These are phyloP conservation scores for Poecilobothrus nobilitatus DNA, from an alignment of 2,888 invertebrate species.

Conservation along the genomic window DNA sequence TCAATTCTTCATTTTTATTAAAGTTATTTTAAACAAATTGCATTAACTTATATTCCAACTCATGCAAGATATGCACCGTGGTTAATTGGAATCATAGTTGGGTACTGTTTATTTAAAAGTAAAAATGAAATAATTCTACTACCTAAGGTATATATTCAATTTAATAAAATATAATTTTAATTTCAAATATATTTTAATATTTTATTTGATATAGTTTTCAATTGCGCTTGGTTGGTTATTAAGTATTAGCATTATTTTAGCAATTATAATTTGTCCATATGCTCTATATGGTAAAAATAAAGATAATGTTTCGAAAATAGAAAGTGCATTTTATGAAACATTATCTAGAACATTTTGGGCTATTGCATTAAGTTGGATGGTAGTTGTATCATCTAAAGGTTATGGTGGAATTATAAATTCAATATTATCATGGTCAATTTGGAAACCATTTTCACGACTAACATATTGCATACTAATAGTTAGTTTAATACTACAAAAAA, in stretches of 20 bases:
- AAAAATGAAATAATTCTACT: conserved; percentile 7
- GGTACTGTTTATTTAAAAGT: conserved; percentile 36
- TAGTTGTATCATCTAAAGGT: conserved; percentile 41
- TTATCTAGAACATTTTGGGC: conserved; percentile 38
- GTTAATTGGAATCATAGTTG: conserved; percentile 41
- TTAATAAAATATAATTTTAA: no score
- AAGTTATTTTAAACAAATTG: conserved; percentile 35
- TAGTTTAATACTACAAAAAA: conserved; percentile 37
- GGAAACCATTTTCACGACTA: conserved; percentile 38
- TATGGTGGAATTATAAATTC: conserved; percentile 40
- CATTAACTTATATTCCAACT: conserved; percentile 40
- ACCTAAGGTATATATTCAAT: conserved; percentile 24
- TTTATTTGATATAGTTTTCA: neutral
- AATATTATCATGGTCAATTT: conserved; percentile 39
- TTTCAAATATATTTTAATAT: neutral
- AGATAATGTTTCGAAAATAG: conserved; percentile 28
- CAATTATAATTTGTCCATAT: conserved; percentile 21
- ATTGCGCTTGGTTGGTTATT: conserved; percentile 24
- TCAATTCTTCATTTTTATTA: neutral
- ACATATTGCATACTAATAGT: conserved; percentile 41
- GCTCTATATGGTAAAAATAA: conserved; percentile 20
- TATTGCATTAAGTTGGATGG: conserved; percentile 37
- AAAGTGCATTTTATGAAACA: conserved; percentile 39
- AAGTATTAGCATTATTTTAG: conserved; percentile 15
- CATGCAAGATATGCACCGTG: conserved; percentile 42